These are phyloP conservation scores for Trissonchulus latispiculum DNA, from an alignment of 2,888 invertebrate species.

Conservation along the genomic window DNA sequence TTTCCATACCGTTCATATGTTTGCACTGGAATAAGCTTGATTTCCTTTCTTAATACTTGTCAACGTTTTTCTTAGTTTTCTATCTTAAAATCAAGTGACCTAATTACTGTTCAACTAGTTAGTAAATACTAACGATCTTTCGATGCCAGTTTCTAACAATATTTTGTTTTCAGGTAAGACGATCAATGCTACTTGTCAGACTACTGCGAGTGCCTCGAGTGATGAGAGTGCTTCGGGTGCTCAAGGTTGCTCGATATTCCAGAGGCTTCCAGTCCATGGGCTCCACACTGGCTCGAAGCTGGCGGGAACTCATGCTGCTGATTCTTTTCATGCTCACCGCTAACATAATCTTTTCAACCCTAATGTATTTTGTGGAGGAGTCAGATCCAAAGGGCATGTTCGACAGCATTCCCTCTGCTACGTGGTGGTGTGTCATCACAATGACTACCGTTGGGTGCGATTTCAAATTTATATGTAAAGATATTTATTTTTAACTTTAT, in stretches of 20 bases:
- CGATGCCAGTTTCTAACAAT: too few relatives aligned
- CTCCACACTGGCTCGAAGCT: neutral
- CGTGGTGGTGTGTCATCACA: conserved; percentile 23
- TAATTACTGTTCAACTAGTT: too few relatives aligned
- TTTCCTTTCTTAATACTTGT: too few relatives aligned
- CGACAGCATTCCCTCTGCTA: conserved; percentile 14
- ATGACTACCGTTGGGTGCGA: conserved; percentile 23
- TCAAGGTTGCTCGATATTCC: conserved; percentile 14
- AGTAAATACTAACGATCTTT: too few relatives aligned
- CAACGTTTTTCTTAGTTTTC: too few relatives aligned
- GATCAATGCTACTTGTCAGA: neutral
- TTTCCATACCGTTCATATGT: too few relatives aligned
- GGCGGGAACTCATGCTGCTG: conserved; percentile 3
- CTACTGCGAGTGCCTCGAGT: neutral
- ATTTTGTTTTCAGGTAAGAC: neutral
- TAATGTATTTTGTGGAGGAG: conserved; percentile 11
- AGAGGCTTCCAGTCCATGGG: conserved; percentile 3
- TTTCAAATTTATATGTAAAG: too few relatives aligned
- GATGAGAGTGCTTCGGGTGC: neutral
- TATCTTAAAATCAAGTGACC: too few relatives aligned
- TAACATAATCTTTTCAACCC: conserved; percentile 6
- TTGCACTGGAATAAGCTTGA: too few relatives aligned
- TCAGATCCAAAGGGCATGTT: conserved; percentile 10
- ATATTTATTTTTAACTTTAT: too few relatives aligned
- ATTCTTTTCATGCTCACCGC: conserved; percentile 6